Evolutionary conservation across 2,113 vertebrate genomes (phyloP), one percentile per base, ranked within the genome.

Genomic region (Orthonyx spaldingii): DNA sequence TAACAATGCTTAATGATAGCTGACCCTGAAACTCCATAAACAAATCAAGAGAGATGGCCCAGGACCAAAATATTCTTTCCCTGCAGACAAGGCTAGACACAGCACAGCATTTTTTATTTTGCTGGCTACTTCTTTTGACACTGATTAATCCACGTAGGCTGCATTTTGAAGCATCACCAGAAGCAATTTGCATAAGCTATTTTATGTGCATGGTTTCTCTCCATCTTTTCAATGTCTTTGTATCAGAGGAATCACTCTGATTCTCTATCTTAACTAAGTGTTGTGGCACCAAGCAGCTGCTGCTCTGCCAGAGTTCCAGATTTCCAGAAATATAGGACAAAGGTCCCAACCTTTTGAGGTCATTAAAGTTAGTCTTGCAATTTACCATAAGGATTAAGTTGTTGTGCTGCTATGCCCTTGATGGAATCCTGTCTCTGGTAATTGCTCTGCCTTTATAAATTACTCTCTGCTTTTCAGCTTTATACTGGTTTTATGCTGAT

Each of bases 71-170:
- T 74, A 75, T 30, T 87, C 26, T 91, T 92, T 91, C 85, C 81
- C 88, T 78, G 75, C 70, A 87, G 81, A 69, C 28, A 47, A 71
- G 79, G 53, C 72, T 77, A 93, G 66, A 84, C 37, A 84, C 26
- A 74, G 2, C n/a, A 77, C 35, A 61, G 74, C 44, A 57, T 76
- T 77, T 84, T 71, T 88, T 83, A 42, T 93, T 69, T 50, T 60
- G 50, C 28, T 89, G 86, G 69, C 76, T 97, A 28, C 87, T 77
- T 75, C 77, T 95, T 96, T 90, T 83, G 81, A 85, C 59, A 68
- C 26, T 68, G 78, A 70, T 95, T 89, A 91, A 95, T 93, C 64
- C 59, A 81, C 42, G 37, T 42, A 85, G 70, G 35, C 65, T 93
- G 17, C 69, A 61, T 76, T 94, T 81, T 84, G 84, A 96, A 96